These are phyloP conservation scores for Valencia hispanica DNA, from an alignment of 2,797 vertebrate genomes.

Conservation along the genomic window DNA sequence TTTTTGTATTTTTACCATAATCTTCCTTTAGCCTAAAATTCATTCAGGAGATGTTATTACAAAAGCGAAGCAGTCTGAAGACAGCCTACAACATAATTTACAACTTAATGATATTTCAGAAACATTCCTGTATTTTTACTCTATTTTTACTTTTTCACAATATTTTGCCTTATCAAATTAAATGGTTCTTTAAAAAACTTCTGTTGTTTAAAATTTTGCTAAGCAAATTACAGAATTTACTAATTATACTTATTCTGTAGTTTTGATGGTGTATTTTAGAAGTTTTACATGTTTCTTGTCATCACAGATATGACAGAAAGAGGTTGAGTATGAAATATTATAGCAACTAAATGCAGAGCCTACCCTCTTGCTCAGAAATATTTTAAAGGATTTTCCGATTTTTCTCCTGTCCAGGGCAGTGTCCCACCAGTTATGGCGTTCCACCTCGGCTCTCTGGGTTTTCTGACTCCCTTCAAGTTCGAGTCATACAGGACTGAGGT, in stretches of 20 bases:
- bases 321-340: slow-evolving; percentile 1
- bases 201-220: not conserved
- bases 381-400: not conserved
- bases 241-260: not conserved
- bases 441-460: slow-evolving; percentile 84
- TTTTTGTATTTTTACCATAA: not conserved
- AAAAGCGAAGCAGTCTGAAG: not conserved
- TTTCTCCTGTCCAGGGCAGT: slow-evolving; percentile 69
- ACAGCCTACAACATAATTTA: too few relatives aligned
- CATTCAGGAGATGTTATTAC: not conserved
- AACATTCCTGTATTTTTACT: not conserved
- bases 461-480: slow-evolving; percentile 86
- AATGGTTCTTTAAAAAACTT: not conserved
- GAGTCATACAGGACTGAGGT: slow-evolving; percentile 85
- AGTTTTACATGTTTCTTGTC: not conserved
- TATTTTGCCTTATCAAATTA: not conserved
- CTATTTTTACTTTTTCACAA: not conserved
- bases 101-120: too few relatives aligned
- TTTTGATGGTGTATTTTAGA: not conserved
- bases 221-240: not conserved
- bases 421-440: slow-evolving; percentile 87
- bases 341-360: not conserved
- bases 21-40: not conserved
- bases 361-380: not conserved
- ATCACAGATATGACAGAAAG: not conserved